Percentiles rank a stretch among this genome's conserved stretches.
phyloP scores from a whole-genome alignment of 2,797 vertebrate species.

The Sebastes hopkinsi region DNA sequence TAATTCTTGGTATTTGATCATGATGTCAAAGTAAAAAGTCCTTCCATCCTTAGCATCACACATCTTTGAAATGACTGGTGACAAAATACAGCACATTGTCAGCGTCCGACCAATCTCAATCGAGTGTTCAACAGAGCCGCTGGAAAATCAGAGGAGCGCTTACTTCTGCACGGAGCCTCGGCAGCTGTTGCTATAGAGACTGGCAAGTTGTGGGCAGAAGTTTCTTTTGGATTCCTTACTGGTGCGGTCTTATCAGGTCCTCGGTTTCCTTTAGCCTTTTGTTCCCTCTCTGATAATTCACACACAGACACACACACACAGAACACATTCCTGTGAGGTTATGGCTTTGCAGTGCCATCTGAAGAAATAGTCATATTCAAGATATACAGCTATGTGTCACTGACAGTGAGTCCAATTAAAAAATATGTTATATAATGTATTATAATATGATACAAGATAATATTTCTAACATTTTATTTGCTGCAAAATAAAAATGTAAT shows the following conservation, averaged over 20 bases:
- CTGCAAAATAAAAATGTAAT: not conserved
- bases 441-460: not conserved
- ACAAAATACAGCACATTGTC: conserved; percentile 15
- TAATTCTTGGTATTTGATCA: not conserved
- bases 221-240: conserved; percentile 62
- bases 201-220: conserved; percentile 62
- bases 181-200: conserved; percentile 82
- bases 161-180: conserved; percentile 38
- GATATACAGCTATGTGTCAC: not conserved
- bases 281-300: conserved; percentile 31
- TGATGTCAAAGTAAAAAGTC: not conserved
- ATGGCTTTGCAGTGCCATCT: not conserved
- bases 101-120: conserved; percentile 29
- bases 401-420: not conserved
- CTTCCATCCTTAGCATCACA: not conserved
- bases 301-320: not conserved
- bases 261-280: conserved; percentile 39
- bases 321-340: not conserved
- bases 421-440: not conserved
- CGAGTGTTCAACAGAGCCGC: conserved; percentile 13
- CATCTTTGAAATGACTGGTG: not conserved
- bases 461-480: not conserved
- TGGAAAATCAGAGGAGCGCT: conserved; percentile 45
- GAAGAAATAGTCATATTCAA: not conserved
- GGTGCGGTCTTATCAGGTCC: conserved; percentile 31